Percentiles rank a stretch among this genome's conserved stretches.
phyloP scores from a whole-genome alignment of 2,797 vertebrate species.

The Xenentodon cancila region DNA sequence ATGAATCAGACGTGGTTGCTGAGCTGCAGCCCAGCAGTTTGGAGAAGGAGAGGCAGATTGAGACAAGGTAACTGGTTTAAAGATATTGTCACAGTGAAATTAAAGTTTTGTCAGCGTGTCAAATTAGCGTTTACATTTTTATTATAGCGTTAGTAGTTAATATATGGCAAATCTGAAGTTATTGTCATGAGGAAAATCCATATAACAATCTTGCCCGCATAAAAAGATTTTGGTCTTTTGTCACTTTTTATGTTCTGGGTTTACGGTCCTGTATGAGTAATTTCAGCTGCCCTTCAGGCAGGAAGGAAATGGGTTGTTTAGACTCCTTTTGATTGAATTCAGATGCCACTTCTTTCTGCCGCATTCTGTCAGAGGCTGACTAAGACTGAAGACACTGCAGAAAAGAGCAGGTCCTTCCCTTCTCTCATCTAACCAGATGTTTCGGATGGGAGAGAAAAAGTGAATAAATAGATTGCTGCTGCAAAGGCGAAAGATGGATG shows the following conservation, averaged over 20 bases:
- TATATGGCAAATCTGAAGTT: conserved; percentile 3
- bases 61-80: conserved; percentile 72
- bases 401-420: conserved; percentile 53
- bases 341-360: conserved; percentile 70
- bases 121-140: neutral
- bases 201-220: neutral
- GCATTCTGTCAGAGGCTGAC: conserved; percentile 75
- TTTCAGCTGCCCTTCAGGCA: conserved; percentile 28
- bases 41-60: conserved; percentile 57
- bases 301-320: conserved; percentile 41
- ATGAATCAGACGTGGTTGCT: conserved; percentile 37
- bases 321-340: conserved; percentile 61
- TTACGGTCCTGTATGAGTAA: conserved; percentile 30
- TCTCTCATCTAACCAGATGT: conserved; percentile 44
- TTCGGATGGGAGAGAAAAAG: conserved; percentile 13
- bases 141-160: conserved; percentile 1
- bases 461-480: conserved; percentile 29
- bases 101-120: conserved; percentile 4
- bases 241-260: neutral
- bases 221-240: neutral
- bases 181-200: conserved; percentile 6
- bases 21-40: conserved; percentile 49
- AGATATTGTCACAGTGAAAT: conserved; percentile 8
- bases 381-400: conserved; percentile 66
- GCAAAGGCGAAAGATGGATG: conserved; percentile 47